phyloP scores from a whole-genome alignment of 2,113 vertebrate species.

The Taxidea taxus region DNA sequence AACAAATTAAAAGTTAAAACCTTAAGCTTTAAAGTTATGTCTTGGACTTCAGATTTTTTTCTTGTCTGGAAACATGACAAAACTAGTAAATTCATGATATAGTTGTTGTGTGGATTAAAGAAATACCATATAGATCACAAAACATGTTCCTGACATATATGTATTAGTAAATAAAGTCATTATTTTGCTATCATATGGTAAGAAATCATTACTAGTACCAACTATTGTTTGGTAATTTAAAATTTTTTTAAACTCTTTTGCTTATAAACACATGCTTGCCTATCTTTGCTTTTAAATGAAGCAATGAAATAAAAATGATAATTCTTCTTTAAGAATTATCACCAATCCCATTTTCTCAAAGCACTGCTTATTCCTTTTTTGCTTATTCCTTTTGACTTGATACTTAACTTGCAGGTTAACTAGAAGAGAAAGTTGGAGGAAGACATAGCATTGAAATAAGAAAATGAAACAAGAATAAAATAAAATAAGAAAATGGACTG shows the following conservation, averaged over 20 bases:
- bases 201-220: background rate
- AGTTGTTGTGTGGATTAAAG: background rate
- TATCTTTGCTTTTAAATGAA: background rate
- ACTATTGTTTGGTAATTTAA: background rate
- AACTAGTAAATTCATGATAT: background rate
- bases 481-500: background rate
- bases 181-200: background rate
- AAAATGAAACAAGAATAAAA: background rate
- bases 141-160: background rate
- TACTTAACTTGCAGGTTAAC: background rate
- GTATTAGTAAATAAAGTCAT: background rate
- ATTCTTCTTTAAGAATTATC: background rate
- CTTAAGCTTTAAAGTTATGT: background rate
- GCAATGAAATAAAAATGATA: background rate
- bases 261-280: background rate
- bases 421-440: background rate
- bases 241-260: background rate
- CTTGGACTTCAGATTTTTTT: background rate
- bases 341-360: background rate
- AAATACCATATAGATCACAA: background rate
- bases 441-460: background rate
- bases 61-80: background rate
- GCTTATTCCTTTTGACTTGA: background rate
- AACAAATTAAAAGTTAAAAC: background rate
- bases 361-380: background rate